A percentile compares a stretch with the other conserved stretches of the same genome.
Conservation (phyloP, 2,888 invertebrate species). For the Clivina fossor region DNA sequence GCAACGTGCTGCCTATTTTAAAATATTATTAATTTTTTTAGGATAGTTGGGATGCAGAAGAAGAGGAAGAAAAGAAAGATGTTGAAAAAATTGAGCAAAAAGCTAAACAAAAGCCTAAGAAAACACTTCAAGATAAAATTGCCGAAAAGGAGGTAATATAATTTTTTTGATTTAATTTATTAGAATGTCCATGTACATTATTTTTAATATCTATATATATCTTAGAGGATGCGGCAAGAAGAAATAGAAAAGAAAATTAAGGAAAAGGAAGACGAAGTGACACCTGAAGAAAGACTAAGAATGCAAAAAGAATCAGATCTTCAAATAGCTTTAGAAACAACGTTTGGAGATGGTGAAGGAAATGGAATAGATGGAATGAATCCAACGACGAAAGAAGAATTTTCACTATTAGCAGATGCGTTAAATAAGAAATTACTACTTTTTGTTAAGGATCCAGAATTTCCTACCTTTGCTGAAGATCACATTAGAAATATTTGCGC, state of each 20-base stretch:
- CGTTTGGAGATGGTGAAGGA: constrained; percentile 64
- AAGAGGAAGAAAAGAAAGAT: constrained; percentile 77
- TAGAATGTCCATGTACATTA: neutral
- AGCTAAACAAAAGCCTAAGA: constrained; percentile 70
- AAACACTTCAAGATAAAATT: constrained; percentile 75
- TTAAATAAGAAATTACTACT: constrained; percentile 70
- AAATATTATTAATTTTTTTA: constrained; percentile 50
- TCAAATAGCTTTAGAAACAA: constrained; percentile 82
- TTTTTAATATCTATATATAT: constrained; percentile 15
- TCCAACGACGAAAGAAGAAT: constrained; percentile 78
- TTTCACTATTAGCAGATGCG: constrained; percentile 72
- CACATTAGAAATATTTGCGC: constrained; percentile 75
- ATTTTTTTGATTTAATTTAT: neutral
- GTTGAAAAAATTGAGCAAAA: constrained; percentile 63
- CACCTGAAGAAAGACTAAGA: constrained; percentile 76
- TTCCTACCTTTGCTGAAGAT: constrained; percentile 76
- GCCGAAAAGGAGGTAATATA: constrained; percentile 85
- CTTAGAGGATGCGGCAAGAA: constrained; percentile 62
- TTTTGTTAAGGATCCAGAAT: constrained; percentile 67
- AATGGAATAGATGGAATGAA: constrained; percentile 66
- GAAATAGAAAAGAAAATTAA: constrained; percentile 63
- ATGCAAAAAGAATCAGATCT: constrained; percentile 86
- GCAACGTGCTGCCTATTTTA: constrained; percentile 30
- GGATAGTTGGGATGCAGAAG: constrained; percentile 95
- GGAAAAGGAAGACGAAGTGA: constrained; percentile 66